A percentile compares a stretch with the other conserved stretches of the same genome.
phyloP scores from a whole-genome alignment of 1,140 invertebrate genomes.

The Dreissena polymorpha region DNA sequence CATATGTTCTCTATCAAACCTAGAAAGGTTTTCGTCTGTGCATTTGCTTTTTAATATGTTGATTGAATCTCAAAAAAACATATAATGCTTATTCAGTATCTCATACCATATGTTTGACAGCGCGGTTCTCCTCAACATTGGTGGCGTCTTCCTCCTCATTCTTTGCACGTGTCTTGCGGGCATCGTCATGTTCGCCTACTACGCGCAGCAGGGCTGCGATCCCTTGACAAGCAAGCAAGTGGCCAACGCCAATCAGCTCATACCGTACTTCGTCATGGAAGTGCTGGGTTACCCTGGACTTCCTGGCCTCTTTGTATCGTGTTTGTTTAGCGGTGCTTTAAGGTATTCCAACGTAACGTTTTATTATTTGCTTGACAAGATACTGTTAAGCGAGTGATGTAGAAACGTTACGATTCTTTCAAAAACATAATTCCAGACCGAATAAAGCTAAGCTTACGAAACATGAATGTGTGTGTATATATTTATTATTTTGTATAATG shows the following conservation, averaged over 20 bases:
- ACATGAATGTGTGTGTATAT: no score
- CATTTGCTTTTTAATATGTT: not conserved
- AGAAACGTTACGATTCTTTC: not conserved
- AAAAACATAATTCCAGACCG: no score
- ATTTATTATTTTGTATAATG: not conserved
- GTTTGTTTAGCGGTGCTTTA: slow-evolving; percentile 78
- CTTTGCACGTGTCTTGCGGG: slow-evolving; percentile 91
- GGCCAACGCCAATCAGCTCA: slow-evolving; percentile 75
- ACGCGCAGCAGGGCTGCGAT: slow-evolving; percentile 75
- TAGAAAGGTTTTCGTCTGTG: not conserved
- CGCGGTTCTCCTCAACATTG: slow-evolving; percentile 86
- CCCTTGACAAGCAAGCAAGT: slow-evolving; percentile 69
- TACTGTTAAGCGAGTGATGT: not conserved
- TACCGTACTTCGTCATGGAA: slow-evolving; percentile 76
- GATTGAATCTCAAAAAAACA: not conserved
- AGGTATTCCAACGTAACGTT: slow-evolving; percentile 57
- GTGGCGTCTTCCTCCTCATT: slow-evolving; percentile 82
- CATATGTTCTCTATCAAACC: not conserved
- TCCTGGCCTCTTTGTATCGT: slow-evolving; percentile 78
- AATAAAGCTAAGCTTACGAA: no score
- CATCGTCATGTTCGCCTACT: slow-evolving; percentile 83
- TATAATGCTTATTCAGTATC: not conserved
- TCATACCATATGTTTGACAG: slow-evolving; percentile 69
- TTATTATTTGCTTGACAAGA: not conserved
- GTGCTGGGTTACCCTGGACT: slow-evolving; percentile 75